phyloP scores from a whole-genome alignment of 2,797 vertebrate genomes.

The Nothura maculosa region DNA sequence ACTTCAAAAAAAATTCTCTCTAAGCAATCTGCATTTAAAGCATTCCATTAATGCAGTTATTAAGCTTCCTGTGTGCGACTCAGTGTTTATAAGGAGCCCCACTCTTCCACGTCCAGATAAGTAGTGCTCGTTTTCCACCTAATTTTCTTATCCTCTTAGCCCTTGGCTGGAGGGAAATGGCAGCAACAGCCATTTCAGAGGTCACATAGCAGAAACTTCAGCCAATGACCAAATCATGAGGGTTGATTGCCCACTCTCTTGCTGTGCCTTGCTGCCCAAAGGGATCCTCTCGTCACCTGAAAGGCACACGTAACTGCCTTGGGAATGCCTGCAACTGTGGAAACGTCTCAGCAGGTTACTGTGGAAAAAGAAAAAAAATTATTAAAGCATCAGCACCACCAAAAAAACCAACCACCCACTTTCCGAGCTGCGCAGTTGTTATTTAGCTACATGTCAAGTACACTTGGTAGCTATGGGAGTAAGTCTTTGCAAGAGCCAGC shows the following conservation, averaged over 20 bases:
- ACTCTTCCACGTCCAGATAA: slow-evolving; percentile 16
- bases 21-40: slow-evolving; percentile 20
- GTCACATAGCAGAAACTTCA: background rate
- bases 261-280: background rate
- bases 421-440: background rate
- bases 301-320: background rate
- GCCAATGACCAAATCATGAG: background rate
- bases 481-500: background rate
- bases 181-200: background rate
- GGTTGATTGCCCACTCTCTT: background rate
- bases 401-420: background rate
- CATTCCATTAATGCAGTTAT: background rate
- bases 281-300: background rate
- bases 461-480: slow-evolving; percentile 40
- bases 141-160: slow-evolving; percentile 9
- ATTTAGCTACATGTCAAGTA: background rate
- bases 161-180: background rate
- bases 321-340: background rate
- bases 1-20: background rate
- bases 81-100: background rate
- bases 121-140: slow-evolving; percentile 2
- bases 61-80: background rate
- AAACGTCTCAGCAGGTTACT: background rate
- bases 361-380: no score
- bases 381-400: no score